Percentiles rank a stretch among this genome's conserved stretches.
Conservation (phyloP, 2,797 vertebrate species). For the Artibeus jamaicensis region DNA sequence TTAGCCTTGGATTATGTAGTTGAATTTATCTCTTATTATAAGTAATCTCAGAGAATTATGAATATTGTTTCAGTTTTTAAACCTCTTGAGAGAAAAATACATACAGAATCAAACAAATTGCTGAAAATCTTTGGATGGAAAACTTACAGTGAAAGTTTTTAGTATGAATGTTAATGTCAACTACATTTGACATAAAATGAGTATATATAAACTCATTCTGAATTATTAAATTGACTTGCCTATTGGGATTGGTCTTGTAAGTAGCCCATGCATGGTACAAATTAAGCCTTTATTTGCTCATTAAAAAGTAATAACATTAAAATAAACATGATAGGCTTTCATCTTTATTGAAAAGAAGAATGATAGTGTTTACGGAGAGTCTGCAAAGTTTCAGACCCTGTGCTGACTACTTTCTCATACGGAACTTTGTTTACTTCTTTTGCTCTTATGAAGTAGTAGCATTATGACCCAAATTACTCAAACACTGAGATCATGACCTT, state of each 20-base stretch:
- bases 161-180: not conserved
- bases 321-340: not conserved
- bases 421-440: not conserved
- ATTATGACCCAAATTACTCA: not conserved
- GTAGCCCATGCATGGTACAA: not conserved
- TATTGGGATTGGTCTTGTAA: not conserved
- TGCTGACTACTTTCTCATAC: not conserved
- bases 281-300: not conserved
- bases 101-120: not conserved
- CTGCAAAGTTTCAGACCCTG: not conserved
- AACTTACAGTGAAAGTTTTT: not conserved
- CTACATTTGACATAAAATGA: not conserved
- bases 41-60: not conserved
- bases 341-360: not conserved
- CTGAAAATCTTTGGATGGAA: not conserved
- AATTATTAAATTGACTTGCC: not conserved
- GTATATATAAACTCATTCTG: not conserved
- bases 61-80: slow-evolving; percentile 12
- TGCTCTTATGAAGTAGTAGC: not conserved
- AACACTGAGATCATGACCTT: not conserved
- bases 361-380: not conserved
- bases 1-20: not conserved
- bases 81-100: slow-evolving; percentile 12
- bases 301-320: not conserved
- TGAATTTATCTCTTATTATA: not conserved